Base-by-base conservation (phyloP, 2,888 invertebrate genomes). In the Drosophila histrio region DNA sequence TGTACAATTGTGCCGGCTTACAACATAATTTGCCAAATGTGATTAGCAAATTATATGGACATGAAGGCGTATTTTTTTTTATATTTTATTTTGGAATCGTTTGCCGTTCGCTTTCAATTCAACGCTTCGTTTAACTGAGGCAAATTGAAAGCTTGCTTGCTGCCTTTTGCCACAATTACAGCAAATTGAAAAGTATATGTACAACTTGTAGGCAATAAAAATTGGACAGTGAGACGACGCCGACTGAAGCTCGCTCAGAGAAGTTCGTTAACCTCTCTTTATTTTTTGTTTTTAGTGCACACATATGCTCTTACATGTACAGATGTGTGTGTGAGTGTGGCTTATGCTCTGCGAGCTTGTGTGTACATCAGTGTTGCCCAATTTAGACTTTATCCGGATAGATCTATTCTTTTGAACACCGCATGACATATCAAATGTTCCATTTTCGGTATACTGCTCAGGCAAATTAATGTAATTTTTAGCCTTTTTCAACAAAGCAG, bases 101-200 rank as follows among this genome's bases (percentile, higher is more conserved):
- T 19, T 15, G 36, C 64, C 59, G 77, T 61, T 82, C 72, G 88
- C 87, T 86, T 86, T 84, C 80, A 88, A 84, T 84, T 83, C 84
- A 84, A 84, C 84, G 84, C 84, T 84, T 84, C 88, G 84, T 72
- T 84, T 77, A 84, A 88, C 84, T 88, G 88, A 61, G 72, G 67
- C 77, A 86, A 84, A 88, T 84, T 84, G 88, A 82, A 82, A 82
- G 88, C 82, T 67, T 65, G 74, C 46, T 66, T n/a, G n/a, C n/a
- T 32, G 32, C 32, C 32, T 32, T 24, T 53, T 56, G 87, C 77
- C 77, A 65, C 80, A 83, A 80, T 81, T 87, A 87, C 78, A 81
- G 61, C 67, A 68, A 82, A 87, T 82, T 87, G 78, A 82, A 82
- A 81, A 85, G 76, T 72, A 75, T 62, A 39, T 30, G 36, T 22